Evolutionary conservation across 2,888 invertebrate species (phyloP), one percentile per base, ranked within the genome.

Genomic region (Ennomos quercinarius): DNA sequence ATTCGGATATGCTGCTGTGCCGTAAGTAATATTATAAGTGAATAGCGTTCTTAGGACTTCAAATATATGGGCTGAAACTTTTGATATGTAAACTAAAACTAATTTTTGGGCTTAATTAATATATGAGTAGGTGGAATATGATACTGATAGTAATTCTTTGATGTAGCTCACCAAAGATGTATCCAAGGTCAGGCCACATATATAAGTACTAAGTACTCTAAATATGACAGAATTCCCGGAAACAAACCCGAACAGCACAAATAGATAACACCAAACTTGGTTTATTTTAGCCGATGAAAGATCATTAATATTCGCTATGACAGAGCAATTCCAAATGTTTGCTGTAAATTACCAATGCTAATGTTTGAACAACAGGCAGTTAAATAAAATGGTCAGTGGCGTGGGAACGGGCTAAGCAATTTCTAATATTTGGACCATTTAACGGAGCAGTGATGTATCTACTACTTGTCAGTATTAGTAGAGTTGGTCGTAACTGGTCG

Each of bases 231-330:
- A 27, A 52, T 39, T 8, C 10, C 35, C 10, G 36, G 51, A 45
- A 52, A 57, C 41, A 59, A 54, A 60, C 48, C 47, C 41, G 38
- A 41, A 62, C 37, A 44, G 57, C 47, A 52, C 46, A 41, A 10
- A 54, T 55, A 55, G 49, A 53, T 40, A 55, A 50, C 35, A 66
- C 41, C 49, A 45, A 67, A 75, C 66, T 17, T 66, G 60, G 75
- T 78, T 78, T 81, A 79, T 79, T 81, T 27, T 74, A 71, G 64
- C 41, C 59, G 54, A 59, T 54, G 49, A 41, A 54, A 34, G 66
- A 71, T 79, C 81, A 81, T 86, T 85, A 84, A 85, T 85, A 84
- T 83, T 81, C 77, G 75, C 77, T 64, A 76, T 82, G 84, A 81
- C 83, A 83, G 76, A 72, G 73, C 80, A 83, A 82, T 84, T 81